Base-by-base conservation (phyloP, 2,888 invertebrate genomes). In the Rhynchonema sp. region DNA sequence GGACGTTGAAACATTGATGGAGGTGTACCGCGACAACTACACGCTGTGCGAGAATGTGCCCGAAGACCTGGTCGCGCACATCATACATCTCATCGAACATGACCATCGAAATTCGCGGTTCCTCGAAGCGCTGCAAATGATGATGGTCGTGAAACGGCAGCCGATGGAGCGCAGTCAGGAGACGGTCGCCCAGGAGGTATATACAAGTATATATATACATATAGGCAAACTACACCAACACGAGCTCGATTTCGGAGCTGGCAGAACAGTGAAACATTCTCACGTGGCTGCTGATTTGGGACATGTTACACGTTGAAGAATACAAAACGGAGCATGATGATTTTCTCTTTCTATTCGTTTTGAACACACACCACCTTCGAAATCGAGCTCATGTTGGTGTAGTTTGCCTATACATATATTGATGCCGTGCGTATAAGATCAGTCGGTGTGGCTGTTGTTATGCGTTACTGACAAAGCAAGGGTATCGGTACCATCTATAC, bases 111-210 rank as follows among this genome's bases (percentile, higher is more conserved):
- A 89, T 68, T 90, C 91, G n/a, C 26, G 23, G 22, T 96, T 94
- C 77, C 79, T 98, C 68, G 87, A 87, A 75, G 92, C 90, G 70
- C 79, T 99, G 66, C 91, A 94, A 77, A 92, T 92, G 1, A 85
- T 99, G 61, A 92, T 98, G 46, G 88, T 88, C 73, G 91, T 92
- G 0, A 92, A 92, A 73, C 86, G 87, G 68, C 87, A 89, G 74
- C 94, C 90, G 72, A 91, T 96, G 61, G 80, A 92, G 59, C 84
- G 86, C 58, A 88, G 90, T 69, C 98, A 99, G 76, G 92, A 96
- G 73, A 84, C 92, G 79, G 92, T 98, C 58, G 96, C 98, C 87
- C 91, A 92, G 73, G 98, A 98, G 82, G 86, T 86, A 69, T 29
- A n/a, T n/a, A n/a, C n/a, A n/a, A n/a, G n/a, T n/a, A n/a, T n/a